Conservation (phyloP, 2,888 invertebrate species). For the Mellilla xanthometata region DNA sequence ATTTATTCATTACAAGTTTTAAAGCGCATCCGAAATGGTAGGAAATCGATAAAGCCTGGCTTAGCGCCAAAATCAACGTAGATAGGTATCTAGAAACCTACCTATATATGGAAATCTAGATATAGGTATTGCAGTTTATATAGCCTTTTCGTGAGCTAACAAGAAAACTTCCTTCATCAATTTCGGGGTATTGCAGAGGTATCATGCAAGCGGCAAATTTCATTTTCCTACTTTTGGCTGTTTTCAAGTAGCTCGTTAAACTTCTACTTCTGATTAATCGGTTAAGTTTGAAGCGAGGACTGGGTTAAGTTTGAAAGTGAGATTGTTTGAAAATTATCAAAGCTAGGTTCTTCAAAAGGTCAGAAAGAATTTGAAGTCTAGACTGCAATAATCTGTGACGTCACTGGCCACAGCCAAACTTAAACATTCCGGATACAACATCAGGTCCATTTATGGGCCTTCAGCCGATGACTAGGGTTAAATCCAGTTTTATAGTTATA, state of each 20-base stretch:
- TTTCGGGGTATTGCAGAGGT: slow-evolving; percentile 13
- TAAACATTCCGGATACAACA: no score
- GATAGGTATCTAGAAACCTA: neutral
- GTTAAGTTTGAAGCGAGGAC: slow-evolving; percentile 11
- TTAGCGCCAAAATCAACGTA: slow-evolving; percentile 21
- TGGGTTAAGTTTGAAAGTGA: slow-evolving; percentile 6
- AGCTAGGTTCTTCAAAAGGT: no score
- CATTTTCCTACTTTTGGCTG: slow-evolving; percentile 17
- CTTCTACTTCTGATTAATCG: slow-evolving; percentile 16
- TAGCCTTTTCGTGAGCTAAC: slow-evolving; percentile 15
- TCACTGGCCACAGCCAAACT: no score
- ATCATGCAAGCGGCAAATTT: slow-evolving; percentile 20
- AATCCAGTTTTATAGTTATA: no score
- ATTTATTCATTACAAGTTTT: slow-evolving; percentile 1
- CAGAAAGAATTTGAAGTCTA: no score
- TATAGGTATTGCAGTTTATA: slow-evolving; percentile 13
- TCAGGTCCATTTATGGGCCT: no score
- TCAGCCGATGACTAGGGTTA: no score
- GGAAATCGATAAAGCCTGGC: slow-evolving; percentile 29
- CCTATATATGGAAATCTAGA: no score
- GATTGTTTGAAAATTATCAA: neutral
- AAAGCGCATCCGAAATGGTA: slow-evolving; percentile 12
- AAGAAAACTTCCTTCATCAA: slow-evolving; percentile 28
- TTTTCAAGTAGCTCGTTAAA: slow-evolving; percentile 12
- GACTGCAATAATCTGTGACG: no score